phyloP scores from a whole-genome alignment of 2,888 invertebrate species.

The Catocala sponsa region DNA sequence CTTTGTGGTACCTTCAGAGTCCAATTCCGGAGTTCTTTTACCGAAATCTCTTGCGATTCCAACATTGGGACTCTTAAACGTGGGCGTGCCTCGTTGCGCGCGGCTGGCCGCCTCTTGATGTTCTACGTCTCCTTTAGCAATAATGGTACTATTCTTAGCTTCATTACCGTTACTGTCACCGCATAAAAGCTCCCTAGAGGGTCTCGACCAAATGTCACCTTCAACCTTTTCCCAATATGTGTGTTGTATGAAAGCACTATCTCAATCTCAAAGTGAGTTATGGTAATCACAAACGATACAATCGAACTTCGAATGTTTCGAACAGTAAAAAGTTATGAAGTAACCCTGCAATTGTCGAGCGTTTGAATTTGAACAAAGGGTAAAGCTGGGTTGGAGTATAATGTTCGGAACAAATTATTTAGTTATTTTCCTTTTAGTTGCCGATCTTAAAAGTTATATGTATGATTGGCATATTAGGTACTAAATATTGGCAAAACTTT shows the following conservation, averaged over 20 bases:
- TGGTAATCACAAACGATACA: conserved; percentile 39
- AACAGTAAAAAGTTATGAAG: conserved; percentile 37
- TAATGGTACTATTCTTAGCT: conserved; percentile 42
- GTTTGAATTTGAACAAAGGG: conserved; percentile 52
- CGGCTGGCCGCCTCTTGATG: conserved; percentile 68
- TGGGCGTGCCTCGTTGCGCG: conserved; percentile 72
- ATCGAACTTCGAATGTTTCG: conserved; percentile 25
- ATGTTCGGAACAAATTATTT: conserved; percentile 54
- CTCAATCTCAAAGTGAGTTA: conserved; percentile 34
- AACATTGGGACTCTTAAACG: conserved; percentile 79
- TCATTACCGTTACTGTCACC: conserved; percentile 21
- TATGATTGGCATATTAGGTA: too few relatives aligned
- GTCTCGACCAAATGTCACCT: background rate
- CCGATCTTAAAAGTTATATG: conserved; percentile 30
- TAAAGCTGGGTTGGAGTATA: conserved; percentile 23
- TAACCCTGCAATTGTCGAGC: conserved; percentile 28
- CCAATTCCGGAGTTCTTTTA: conserved; percentile 76
- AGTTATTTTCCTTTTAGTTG: conserved; percentile 51
- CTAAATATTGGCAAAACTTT: too few relatives aligned
- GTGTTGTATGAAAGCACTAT: conserved; percentile 36
- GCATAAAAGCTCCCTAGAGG: background rate
- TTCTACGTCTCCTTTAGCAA: conserved; percentile 76
- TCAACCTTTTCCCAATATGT: conserved; percentile 20
- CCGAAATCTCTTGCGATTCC: conserved; percentile 82
- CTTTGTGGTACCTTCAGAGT: conserved; percentile 73